Conservation (phyloP, 1,140 invertebrate species). For the Araneus ventricosus region DNA sequence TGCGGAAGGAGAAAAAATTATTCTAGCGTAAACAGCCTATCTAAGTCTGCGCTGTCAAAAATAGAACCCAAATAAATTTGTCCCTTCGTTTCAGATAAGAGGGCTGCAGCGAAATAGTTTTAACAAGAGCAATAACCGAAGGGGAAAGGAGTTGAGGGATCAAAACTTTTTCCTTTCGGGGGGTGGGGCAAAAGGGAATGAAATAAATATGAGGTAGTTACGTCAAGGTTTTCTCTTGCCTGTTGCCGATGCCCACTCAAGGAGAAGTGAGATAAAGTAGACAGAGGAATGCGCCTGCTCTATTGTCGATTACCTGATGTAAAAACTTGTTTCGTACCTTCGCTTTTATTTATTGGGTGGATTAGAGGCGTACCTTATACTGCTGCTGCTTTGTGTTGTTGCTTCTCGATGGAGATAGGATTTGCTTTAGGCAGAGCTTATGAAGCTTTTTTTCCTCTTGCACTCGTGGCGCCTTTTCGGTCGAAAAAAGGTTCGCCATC, state of each 20-base stretch:
- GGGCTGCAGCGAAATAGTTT: conserved; percentile 55
- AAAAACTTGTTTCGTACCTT: background rate
- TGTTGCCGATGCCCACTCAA: conserved; percentile 57
- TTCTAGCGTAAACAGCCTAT: conserved; percentile 71
- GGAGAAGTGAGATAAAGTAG: conserved; percentile 67
- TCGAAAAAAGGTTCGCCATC: too few species aligned
- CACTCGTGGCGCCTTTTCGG: too few species aligned
- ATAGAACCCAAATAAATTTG: conserved; percentile 73
- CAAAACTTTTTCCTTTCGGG: conserved; percentile 36
- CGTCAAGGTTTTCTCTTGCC: conserved; percentile 54
- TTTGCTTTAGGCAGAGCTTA: too few species aligned
- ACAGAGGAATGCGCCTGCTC: background rate
- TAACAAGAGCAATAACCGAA: conserved; percentile 68
- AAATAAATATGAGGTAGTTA: conserved; percentile 74
- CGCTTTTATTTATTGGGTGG: background rate
- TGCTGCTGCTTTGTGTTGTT: background rate
- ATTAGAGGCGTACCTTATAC: background rate
- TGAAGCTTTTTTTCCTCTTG: too few species aligned
- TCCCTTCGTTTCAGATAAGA: conserved; percentile 69
- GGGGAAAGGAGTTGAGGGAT: conserved; percentile 57
- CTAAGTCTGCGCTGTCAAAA: conserved; percentile 48
- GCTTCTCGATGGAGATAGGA: too few species aligned
- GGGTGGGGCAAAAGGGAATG: conserved; percentile 43
- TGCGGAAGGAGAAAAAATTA: conserved; percentile 22
- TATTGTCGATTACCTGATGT: conserved; percentile 18